Evolutionary conservation across 2,113 vertebrate species (phyloP).

Genomic region (Chunga burmeisteri): DNA sequence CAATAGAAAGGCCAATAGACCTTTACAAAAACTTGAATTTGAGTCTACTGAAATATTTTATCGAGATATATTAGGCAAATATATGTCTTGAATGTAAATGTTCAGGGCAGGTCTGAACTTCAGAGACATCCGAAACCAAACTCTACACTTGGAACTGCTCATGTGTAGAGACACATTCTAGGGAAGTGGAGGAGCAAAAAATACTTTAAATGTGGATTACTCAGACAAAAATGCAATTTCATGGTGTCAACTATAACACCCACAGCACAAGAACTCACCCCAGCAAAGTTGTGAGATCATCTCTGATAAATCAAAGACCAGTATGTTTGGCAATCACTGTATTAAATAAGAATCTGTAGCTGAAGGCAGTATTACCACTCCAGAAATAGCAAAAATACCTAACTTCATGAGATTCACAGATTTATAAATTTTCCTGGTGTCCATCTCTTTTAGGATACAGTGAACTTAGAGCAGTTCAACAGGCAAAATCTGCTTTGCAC

Average conservation of each 20-base stretch:
- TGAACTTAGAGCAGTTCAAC: not conserved
- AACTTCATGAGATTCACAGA: rapidly evolving
- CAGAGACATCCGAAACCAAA: not conserved
- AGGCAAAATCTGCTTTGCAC: not conserved
- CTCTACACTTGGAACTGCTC: not conserved
- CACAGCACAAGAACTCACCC: not conserved
- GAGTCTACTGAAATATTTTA: not conserved
- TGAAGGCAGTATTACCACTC: not conserved
- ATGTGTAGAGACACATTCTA: not conserved
- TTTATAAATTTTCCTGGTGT: not conserved
- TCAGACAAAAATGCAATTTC: not conserved
- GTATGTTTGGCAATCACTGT: not conserved
- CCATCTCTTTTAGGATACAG: not conserved
- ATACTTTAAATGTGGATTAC: not conserved
- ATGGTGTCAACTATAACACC: not conserved
- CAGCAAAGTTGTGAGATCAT: not conserved
- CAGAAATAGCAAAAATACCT: not conserved
- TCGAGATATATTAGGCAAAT: not conserved
- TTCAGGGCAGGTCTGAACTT: not conserved
- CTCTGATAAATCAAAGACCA: not conserved
- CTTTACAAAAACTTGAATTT: not conserved
- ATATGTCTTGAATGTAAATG: not conserved
- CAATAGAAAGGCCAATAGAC: not conserved
- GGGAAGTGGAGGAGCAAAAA: not conserved
- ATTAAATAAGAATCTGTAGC: not conserved